These are phyloP conservation scores for Helicoverpa assulta DNA, from an alignment of 2,888 invertebrate genomes.

Conservation along the genomic window DNA sequence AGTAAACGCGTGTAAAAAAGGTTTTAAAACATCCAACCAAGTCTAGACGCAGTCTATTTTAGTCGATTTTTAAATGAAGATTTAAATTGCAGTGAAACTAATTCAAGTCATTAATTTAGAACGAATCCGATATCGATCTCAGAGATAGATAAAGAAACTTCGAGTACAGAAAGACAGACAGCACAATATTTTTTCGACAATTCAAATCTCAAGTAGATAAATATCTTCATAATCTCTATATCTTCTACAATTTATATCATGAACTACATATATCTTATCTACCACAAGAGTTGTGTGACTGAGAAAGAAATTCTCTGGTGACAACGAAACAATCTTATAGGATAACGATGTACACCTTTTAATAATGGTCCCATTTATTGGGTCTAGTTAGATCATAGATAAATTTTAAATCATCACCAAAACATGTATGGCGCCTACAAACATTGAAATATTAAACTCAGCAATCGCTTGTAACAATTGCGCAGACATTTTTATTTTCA, in stretches of 20 bases:
- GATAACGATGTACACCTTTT: too few relatives aligned
- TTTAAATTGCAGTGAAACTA: background rate
- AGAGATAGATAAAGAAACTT: background rate
- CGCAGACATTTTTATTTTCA: too few relatives aligned
- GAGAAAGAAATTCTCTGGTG: background rate
- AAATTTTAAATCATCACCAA: too few relatives aligned
- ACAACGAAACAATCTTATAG: background rate
- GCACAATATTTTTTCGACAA: background rate
- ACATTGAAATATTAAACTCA: too few relatives aligned
- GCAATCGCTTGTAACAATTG: too few relatives aligned
- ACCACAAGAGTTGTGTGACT: background rate
- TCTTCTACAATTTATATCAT: constrained; percentile 1
- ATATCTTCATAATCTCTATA: constrained; percentile 11
- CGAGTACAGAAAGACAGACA: background rate
- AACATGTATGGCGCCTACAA: too few relatives aligned
- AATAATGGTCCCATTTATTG: too few relatives aligned
- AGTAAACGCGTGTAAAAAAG: too few relatives aligned
- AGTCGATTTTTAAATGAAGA: too few relatives aligned
- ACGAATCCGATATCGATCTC: background rate
- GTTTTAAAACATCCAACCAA: too few relatives aligned
- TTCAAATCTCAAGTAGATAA: constrained; percentile 4
- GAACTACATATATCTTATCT: background rate
- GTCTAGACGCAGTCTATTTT: too few relatives aligned
- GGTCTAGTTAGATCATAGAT: too few relatives aligned
- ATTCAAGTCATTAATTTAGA: background rate